These are phyloP conservation scores for Caenorhabditis sp. DNA, from an alignment of 2,888 invertebrate species.

Conservation along the genomic window DNA sequence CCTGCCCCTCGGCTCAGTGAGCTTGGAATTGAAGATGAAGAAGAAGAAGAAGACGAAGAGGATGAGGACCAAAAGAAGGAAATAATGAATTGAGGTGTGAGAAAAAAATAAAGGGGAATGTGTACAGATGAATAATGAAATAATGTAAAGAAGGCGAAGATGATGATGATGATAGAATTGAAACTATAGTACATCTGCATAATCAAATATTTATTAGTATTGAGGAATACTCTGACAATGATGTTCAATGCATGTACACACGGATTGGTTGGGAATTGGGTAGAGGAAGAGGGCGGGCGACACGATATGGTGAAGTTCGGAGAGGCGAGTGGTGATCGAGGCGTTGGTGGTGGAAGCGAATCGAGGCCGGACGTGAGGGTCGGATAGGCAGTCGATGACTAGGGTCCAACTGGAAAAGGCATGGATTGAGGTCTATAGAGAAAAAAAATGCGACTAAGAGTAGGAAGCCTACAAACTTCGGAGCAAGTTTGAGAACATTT, in stretches of 20 bases:
- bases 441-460: no score
- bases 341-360: slow-evolving; percentile 68
- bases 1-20: neutral
- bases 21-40: neutral
- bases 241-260: slow-evolving; percentile 81
- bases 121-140: slow-evolving; percentile 9
- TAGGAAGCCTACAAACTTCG: no score
- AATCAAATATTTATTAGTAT: slow-evolving; percentile 20
- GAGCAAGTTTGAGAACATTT: no score
- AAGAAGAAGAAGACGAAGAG: slow-evolving; percentile 9
- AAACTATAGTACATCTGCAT: no score
- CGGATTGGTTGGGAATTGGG: slow-evolving; percentile 74
- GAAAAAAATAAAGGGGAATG: neutral
- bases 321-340: slow-evolving; percentile 48
- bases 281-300: slow-evolving; percentile 59
- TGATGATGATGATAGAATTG: neutral
- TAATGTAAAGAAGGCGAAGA: neutral
- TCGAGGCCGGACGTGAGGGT: slow-evolving; percentile 79
- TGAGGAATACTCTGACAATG: slow-evolving; percentile 70
- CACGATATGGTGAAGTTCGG: slow-evolving; percentile 52
- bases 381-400: slow-evolving; percentile 79
- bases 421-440: no score
- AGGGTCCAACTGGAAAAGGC: slow-evolving; percentile 74
- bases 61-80: neutral
- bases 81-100: slow-evolving; percentile 45